Evolutionary conservation across 2,888 invertebrate species (phyloP), one percentile per base, ranked within the genome.

Genomic region (Timema podura): DNA sequence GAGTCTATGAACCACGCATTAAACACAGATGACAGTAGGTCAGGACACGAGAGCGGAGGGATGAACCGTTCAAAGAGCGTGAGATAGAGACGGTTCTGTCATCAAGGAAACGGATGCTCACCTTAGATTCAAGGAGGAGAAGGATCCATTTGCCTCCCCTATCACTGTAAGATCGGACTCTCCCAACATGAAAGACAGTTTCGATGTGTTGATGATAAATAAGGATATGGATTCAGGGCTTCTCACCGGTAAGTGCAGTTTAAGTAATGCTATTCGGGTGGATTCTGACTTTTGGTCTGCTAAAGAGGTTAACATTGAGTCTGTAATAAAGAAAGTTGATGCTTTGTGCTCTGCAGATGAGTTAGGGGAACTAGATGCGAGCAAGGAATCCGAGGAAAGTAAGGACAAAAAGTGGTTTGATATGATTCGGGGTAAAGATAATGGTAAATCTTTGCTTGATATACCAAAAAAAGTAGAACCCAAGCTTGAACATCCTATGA

Each of bases 261-360:
- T 65, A n/a, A 57, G 51, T n/a, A 48, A 64, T 67, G 70, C 54
- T 13, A 69, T 71, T 5, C 67, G 70, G 61, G 70, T 68, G 6
- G 91, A 90, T 77, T 88, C 86, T 76, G 90, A 90, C 79, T 89
- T 88, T 75, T 92, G 91, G 91, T 89, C 89, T 49, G 89, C 89
- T 7, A 91, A 91, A 79, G 91, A 91, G 77, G 85, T 91, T 1
- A 91, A 91, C 77, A 90, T 91, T 74, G 91, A 92, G 75, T 91
- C 91, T 30, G 92, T 92, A 2, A 92, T 92, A 73, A 91, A 92
- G 80, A 91, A 90, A 76, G 88, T 90, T 0, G 90, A 91, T 76
- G 89, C 89, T 0, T 79, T 90, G 57, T 89, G 89, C 79, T 82
- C 83, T 7, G 80, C 79, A 10, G 84, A 84, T 74, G 82, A 83